These are phyloP conservation scores for Macrophya alboannulata DNA, from an alignment of 2,888 invertebrate species.

Conservation along the genomic window DNA sequence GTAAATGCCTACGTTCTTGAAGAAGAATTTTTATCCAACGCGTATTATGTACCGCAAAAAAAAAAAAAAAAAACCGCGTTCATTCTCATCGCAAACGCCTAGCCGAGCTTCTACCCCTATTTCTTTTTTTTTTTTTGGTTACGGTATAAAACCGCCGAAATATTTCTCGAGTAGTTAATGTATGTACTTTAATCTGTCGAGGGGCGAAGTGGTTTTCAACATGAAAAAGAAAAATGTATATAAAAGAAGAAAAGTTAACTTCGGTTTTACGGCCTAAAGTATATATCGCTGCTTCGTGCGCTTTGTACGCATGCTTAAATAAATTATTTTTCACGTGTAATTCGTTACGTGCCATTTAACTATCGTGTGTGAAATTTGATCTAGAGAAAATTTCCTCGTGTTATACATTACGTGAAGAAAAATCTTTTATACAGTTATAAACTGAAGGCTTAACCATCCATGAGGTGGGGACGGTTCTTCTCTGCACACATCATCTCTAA, in stretches of 20 bases:
- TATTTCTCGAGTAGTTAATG: conserved; percentile 29
- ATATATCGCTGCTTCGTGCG: neutral
- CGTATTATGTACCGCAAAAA: neutral
- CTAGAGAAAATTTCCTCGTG: neutral
- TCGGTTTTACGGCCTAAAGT: neutral
- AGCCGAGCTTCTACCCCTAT: neutral
- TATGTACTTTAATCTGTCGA: conserved; percentile 29
- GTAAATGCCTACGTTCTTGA: neutral
- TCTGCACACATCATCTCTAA: neutral
- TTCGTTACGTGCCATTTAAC: neutral
- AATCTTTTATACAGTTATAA: neutral
- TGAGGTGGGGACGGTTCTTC: neutral
- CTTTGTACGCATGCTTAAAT: conserved; percentile 17
- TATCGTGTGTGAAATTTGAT: neutral
- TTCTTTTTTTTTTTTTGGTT: neutral
- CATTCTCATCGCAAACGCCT: neutral
- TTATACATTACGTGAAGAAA: neutral
- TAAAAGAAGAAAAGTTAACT: neutral
- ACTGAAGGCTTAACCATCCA: neutral
- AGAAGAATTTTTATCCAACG: neutral
- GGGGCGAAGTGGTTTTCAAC: conserved; percentile 26
- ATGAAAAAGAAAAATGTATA: conserved; percentile 32
- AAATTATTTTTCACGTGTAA: neutral
- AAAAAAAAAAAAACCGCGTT: neutral
- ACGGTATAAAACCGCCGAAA: neutral